These are phyloP conservation scores for Oreochromis tanganicae DNA, from an alignment of 2,113 vertebrate species.

Conservation along the genomic window DNA sequence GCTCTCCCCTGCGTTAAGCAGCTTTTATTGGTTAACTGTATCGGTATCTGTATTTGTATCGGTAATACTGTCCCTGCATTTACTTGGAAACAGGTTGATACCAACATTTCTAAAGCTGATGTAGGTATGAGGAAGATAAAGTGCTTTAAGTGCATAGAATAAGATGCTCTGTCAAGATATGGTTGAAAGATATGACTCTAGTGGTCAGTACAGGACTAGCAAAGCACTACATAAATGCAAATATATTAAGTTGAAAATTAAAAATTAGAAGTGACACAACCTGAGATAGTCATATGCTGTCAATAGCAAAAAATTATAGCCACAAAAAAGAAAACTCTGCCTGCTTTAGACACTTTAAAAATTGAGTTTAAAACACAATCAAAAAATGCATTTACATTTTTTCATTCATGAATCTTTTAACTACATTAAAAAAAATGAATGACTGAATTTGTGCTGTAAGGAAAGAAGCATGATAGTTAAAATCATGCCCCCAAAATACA, in stretches of 20 bases:
- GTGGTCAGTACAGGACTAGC: neutral
- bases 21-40: no score
- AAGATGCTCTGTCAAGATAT: neutral
- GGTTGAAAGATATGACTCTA: neutral
- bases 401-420: neutral
- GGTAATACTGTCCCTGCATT: no score
- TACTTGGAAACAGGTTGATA: no score
- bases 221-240: neutral
- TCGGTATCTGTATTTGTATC: no score
- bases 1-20: no score
- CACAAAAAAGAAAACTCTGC: neutral
- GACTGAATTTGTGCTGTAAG: neutral
- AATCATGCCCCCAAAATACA: neutral
- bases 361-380: fast-evolving
- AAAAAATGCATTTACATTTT: neutral
- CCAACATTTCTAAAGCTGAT: no score
- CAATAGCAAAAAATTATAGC: neutral
- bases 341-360: neutral
- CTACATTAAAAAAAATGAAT: neutral
- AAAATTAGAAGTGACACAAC: neutral
- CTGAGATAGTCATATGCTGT: neutral
- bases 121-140: no score
- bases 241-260: neutral
- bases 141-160: neutral
- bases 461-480: neutral